These are phyloP conservation scores for Onychostruthus taczanowskii DNA, from an alignment of 2,113 vertebrate species.

Conservation along the genomic window DNA sequence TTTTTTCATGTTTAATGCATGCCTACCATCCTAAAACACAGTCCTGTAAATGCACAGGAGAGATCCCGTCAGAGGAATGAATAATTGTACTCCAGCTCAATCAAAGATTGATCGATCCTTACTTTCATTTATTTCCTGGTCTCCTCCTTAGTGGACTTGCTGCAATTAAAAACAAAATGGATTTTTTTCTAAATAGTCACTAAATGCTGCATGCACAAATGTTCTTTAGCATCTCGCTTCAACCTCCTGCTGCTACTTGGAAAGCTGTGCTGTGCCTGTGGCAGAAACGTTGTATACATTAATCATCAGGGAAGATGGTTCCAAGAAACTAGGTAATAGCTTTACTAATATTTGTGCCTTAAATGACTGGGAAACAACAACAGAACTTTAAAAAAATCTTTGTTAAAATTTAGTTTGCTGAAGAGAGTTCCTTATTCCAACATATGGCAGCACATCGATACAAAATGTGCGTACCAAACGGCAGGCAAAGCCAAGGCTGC, in stretches of 20 bases:
- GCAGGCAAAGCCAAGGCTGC: background rate
- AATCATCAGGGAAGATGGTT: constrained; percentile 1
- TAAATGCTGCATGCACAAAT: background rate
- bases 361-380: background rate
- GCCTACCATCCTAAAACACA: background rate
- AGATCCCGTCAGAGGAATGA: background rate
- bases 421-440: background rate
- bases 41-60: background rate
- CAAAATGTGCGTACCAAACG: background rate
- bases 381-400: background rate
- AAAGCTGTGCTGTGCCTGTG: background rate
- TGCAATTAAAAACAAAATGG: background rate
- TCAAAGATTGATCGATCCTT: background rate
- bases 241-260: background rate
- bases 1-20: background rate
- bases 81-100: background rate
- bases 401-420: background rate
- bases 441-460: accelerated
- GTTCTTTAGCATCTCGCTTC: background rate
- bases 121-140: background rate
- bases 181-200: background rate
- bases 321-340: background rate
- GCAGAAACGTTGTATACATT: background rate
- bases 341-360: constrained; percentile 16
- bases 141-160: background rate